Evolutionary conservation across 37 sponge, comb jelly and placozoan species (phyloP), one percentile per base, ranked within the genome.

Genomic region (Cliona cf. orientalis): DNA sequence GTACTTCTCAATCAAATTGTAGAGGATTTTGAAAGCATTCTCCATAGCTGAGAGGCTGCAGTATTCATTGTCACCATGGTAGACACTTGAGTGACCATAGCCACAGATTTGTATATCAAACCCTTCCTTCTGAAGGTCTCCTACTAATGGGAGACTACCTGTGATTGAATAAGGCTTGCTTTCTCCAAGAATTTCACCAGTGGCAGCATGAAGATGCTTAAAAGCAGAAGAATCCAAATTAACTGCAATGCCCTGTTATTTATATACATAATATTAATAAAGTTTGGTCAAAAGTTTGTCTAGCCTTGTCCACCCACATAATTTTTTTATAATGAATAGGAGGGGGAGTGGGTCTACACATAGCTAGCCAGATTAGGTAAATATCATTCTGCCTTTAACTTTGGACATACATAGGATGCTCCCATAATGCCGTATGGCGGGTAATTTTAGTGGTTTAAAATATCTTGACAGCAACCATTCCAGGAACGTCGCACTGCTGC

Each of bases 31-130:
- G 58, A 92, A 76, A 11, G 86, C 89, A 0, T 74, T 76, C 74
- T 92, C 70, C 91, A 91, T 86, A 38, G 21, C 46, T 17, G 87
- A 82, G 46, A 91, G 74, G 35, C 71, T 66, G 79, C 89, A 88
- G 76, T 92, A 92, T 74, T 92, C 93, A 58, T 92, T 92, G 82
- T 92, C 89, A 22, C 89, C 93, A 53, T 92, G 93, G 81, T 92
- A 92, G 31, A 92, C 93, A 76, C 71, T 75, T 66, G 77, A 77
- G 64, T 88, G 82, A 2, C 93, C 93, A 76, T 84, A 92, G 34
- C 89, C 89, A 79, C 80, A 79, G 26, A 75, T 5, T 82, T 88
- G 93, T 6, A 92, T 58, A 57, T 92, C 93, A 79, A 89, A 92
- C 23, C 89, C 89, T 17, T 80, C 85, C 45, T 69, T 61, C 72